Base-by-base conservation (phyloP, 1,140 invertebrate species). In the Drosophila baimaii region DNA sequence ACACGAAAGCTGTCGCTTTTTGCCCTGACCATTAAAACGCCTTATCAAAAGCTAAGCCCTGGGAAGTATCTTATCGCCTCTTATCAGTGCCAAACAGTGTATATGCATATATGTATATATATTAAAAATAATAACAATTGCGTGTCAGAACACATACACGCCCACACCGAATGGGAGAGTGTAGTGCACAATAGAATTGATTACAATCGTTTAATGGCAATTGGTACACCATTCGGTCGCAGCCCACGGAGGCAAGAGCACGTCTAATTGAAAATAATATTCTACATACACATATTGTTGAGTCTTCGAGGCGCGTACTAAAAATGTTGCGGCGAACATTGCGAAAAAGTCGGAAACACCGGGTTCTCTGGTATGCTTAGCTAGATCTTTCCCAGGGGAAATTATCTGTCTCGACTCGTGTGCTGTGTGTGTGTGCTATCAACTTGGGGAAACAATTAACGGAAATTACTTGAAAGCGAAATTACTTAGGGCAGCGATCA, bases 131-230 rank as follows among this genome's bases (percentile, higher is more conserved):
- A 68, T 59, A 77, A 77, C 73, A 77, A 54, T 77, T 77, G 62
- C 47, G 73, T 66, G 65, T 33, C 65, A 69, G n/a, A 27, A 13
- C 58, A 47, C 54, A 75, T 21, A 39, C 35, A 68, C 68, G 39
- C 65, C 65, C 23, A 70, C 64, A 31, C 65, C 7, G 33, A 13
- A 52, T 31, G 17, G 52, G 43, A 57, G 66, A 56, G 47, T 64
- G 46, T 39, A 68, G 72, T 64, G 71, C 58, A 77, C 73, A 77
- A 77, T 77, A 35, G 74, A 77, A 77, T 77, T 77, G 73, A 77
- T 77, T 77, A 77, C 44, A 56, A 77, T 77, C 72, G 73, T 77
- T 77, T 59, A 77, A 77, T 77, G 73, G 73, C 73, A 68, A 77
- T 77, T 77, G 72, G 47, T 59, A 77, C 62, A 52, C 47, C 73